These are phyloP conservation scores for Pampus argenteus DNA, from an alignment of 2,797 vertebrate species.

Conservation along the genomic window DNA sequence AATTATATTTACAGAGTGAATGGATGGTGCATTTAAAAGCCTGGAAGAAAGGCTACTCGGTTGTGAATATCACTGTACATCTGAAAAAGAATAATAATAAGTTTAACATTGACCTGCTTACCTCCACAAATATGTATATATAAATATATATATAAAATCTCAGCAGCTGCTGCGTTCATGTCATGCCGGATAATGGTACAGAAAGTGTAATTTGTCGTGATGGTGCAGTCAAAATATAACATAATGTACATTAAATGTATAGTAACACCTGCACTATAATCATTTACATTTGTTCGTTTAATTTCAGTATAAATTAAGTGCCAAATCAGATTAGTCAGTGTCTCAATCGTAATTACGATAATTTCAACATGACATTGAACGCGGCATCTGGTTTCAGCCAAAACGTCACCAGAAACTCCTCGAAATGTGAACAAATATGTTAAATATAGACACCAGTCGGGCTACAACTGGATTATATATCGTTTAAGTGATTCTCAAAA, in stretches of 20 bases:
- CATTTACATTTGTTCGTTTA: background rate
- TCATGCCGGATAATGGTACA: background rate
- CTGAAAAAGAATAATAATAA: background rate
- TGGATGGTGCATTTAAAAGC: background rate
- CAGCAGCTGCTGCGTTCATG: background rate
- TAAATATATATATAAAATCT: background rate
- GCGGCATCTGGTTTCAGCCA: background rate
- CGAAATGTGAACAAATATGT: too few species aligned
- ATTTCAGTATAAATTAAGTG: background rate
- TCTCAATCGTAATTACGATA: background rate
- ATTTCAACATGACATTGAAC: background rate
- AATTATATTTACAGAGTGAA: background rate
- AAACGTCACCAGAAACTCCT: background rate
- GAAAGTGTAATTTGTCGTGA: background rate
- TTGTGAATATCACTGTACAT: fast-evolving
- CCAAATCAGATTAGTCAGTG: too few species aligned
- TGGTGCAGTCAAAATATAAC: background rate
- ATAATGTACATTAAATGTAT: background rate
- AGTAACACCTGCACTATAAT: too few species aligned
- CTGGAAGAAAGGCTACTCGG: background rate
- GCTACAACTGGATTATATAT: too few species aligned
- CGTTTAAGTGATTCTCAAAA: too few species aligned
- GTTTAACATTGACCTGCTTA: background rate
- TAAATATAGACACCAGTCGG: too few species aligned
- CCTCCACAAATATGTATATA: background rate